Conservation (phyloP, 92 coral and sea anemone genomes). For the Heteractis magnifica region DNA sequence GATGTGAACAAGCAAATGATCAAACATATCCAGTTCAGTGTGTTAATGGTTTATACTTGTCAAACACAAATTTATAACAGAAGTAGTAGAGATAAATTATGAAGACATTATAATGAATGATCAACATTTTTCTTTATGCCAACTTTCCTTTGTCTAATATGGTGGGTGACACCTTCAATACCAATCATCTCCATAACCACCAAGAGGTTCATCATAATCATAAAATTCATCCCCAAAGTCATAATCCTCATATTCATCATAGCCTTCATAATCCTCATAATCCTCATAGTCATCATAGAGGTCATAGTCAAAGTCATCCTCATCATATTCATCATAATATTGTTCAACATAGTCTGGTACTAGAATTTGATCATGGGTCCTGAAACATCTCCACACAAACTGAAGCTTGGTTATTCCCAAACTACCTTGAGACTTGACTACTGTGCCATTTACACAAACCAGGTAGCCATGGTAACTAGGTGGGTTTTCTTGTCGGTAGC, state of each 20-base stretch:
- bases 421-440: conserved; percentile 70
- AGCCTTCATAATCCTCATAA: conserved; percentile 14
- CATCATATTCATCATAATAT: conserved; percentile 12
- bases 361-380: conserved; percentile 40
- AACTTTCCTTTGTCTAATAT: too few relatives aligned
- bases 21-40: too few relatives aligned
- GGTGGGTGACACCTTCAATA: too few relatives aligned
- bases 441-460: conserved; percentile 59
- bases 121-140: too few relatives aligned
- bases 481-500: conserved; percentile 41
- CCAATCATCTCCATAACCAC: not conserved
- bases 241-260: conserved; percentile 19
- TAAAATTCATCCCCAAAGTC: not conserved
- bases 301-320: conserved; percentile 18
- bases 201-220: not conserved
- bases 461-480: conserved; percentile 60
- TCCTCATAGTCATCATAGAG: conserved; percentile 1
- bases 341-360: conserved; percentile 6
- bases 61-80: too few relatives aligned
- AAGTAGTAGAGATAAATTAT: too few relatives aligned
- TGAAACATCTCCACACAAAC: conserved; percentile 69
- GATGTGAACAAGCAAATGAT: too few relatives aligned
- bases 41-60: too few relatives aligned
- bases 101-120: too few relatives aligned
- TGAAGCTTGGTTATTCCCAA: conserved; percentile 73